Evolutionary conservation across 1,140 invertebrate species (phyloP).

Genomic region (Drosophila pallidifrons): DNA sequence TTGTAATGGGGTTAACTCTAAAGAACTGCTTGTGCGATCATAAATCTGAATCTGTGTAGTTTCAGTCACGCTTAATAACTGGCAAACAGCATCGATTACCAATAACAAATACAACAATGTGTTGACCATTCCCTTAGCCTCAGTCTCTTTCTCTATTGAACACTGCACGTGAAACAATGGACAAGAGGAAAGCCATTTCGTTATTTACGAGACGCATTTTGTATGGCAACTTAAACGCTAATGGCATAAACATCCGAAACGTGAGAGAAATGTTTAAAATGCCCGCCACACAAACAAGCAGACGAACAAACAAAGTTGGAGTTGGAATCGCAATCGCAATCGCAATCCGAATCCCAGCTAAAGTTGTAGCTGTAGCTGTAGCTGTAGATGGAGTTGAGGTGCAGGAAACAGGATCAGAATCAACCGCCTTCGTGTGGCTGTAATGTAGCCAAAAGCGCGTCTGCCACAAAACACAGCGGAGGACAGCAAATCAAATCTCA

Average conservation of each 20-base stretch:
- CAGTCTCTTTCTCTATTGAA: no score
- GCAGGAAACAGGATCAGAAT: constrained; percentile 29
- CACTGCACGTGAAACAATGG: constrained; percentile 13
- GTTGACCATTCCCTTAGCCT: not conserved
- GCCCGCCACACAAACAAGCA: constrained; percentile 50
- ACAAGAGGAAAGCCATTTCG: constrained; percentile 42
- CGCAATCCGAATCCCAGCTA: constrained; percentile 26
- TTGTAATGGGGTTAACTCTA: no score
- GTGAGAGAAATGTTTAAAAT: constrained; percentile 74
- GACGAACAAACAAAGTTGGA: constrained; percentile 32
- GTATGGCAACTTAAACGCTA: constrained; percentile 83
- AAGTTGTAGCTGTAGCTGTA: not conserved
- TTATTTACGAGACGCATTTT: constrained; percentile 78
- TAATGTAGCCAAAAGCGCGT: constrained; percentile 69
- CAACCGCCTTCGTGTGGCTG: constrained; percentile 41
- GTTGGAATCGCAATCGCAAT: not conserved
- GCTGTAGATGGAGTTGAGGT: constrained; percentile 24
- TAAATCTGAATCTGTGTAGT: constrained; percentile 19
- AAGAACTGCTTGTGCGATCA: not conserved
- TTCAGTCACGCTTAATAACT: constrained; percentile 40
- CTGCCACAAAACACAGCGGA: constrained; percentile 25
- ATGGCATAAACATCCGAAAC: constrained; percentile 82
- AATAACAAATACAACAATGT: constrained; percentile 38
- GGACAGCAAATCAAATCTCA: constrained; percentile 76
- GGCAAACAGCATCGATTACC: constrained; percentile 62